Evolutionary conservation across 1,140 invertebrate species (phyloP).

Genomic region (Aphidius gifuensis): DNA sequence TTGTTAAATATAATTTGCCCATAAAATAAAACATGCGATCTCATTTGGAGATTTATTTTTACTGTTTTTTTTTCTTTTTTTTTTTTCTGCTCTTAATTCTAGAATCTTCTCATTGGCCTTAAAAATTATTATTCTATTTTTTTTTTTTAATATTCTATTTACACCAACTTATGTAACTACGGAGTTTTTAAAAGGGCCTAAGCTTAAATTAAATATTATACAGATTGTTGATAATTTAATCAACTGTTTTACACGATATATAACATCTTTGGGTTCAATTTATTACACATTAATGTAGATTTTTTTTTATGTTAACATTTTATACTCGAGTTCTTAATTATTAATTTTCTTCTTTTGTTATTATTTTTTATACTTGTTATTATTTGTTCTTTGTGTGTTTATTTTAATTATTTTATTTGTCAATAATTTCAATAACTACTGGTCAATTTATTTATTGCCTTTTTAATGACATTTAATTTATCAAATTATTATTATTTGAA

Average conservation of each 20-base stretch:
- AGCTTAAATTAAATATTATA: constrained; percentile 53
- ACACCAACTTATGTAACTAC: constrained; percentile 49
- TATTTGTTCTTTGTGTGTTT: no score
- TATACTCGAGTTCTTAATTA: constrained; percentile 6
- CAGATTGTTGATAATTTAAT: constrained; percentile 42
- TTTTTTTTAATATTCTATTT: constrained; percentile 41
- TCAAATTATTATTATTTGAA: no score
- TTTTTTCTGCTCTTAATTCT: constrained; percentile 9
- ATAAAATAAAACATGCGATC: no score
- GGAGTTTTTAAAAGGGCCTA: constrained; percentile 36
- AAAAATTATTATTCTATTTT: not conserved
- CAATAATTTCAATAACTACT: no score
- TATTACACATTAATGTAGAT: constrained; percentile 55
- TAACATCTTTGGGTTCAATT: constrained; percentile 57
- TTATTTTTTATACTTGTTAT: not conserved
- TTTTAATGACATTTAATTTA: no score
- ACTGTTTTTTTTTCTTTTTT: not conserved
- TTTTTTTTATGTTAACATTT: constrained; percentile 29
- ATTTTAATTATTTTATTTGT: no score
- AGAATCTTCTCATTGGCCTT: constrained; percentile 22
- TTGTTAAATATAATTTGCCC: no score
- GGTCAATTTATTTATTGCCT: no score
- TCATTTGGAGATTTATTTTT: no score
- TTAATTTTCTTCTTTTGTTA: constrained; percentile 3
- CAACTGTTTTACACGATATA: constrained; percentile 40